Evolutionary conservation across 2,888 invertebrate species (phyloP), one percentile per base, ranked within the genome.

Genomic region (Orthonychiurus folsomi): DNA sequence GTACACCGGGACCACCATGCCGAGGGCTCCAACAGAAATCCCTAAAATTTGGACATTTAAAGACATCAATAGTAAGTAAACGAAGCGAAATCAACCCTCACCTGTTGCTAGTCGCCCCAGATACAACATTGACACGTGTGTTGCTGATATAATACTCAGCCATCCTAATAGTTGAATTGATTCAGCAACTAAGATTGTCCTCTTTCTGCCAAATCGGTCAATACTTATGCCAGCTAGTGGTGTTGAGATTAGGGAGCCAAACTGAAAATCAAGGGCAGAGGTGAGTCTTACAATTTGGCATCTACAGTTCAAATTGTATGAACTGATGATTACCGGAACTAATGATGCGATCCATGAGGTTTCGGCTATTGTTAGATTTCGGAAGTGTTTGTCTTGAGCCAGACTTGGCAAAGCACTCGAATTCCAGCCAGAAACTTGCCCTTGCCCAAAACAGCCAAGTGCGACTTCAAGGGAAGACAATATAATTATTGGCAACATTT

Each of bases 21-120:
- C 90, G 74, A 87, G 87, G 1, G 89, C 87, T 24, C 92, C 91
- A 27, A 85, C 85, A 20, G 87, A 85, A 50, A 87, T 75, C 25
- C 90, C 91, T 1, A 24, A 9, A 62, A n/a, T n/a, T n/a, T n/a
- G 56, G 21, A 20, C 18, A 20, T n/a, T 53, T 15, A 28, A 27
- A 9, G 5, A 28, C 28, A 37, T 9, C 5, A 37, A 9, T 9
- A 37, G 5, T 37, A 37, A 37, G 15, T 37, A 15, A 9, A 15
- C 37, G 9, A 9, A 9, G 37, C 15, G 5, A 9, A 37, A 37
- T 37, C 9, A 37, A 37, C 5, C 5, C 15, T 37, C 37, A 53
- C 62, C 63, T 24, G 63, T 56, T 21, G 61, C 2, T 20, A 63
- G 53, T 26, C 63, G 15, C 18, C 63, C 63, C 12, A 24, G 21